These are phyloP conservation scores for Eurytoma adleriae DNA, from an alignment of 2,888 invertebrate genomes.

Conservation along the genomic window DNA sequence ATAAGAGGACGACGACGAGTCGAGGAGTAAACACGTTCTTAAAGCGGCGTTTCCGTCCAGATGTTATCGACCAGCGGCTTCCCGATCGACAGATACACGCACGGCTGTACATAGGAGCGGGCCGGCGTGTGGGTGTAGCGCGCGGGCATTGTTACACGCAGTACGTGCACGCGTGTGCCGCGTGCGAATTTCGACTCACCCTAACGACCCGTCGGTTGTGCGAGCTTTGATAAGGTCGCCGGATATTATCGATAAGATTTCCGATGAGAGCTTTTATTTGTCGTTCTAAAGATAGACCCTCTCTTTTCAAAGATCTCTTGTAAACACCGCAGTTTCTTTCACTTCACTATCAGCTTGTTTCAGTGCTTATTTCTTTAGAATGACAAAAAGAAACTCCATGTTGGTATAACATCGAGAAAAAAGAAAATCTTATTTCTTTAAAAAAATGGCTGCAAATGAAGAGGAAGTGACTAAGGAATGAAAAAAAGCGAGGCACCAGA, in stretches of 20 bases:
- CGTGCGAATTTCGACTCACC: conserved; percentile 1
- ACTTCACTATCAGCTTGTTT: neutral
- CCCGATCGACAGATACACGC: neutral
- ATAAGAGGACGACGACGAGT: neutral
- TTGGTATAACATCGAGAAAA: too few relatives aligned
- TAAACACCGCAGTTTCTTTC: neutral
- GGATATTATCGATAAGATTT: neutral
- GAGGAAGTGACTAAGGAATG: neutral
- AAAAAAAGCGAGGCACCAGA: neutral
- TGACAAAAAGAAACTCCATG: too few relatives aligned
- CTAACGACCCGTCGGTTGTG: neutral
- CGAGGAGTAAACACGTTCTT: conserved; percentile 27
- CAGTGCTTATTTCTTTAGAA: too few relatives aligned
- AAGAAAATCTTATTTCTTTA: too few relatives aligned
- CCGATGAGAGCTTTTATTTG: neutral
- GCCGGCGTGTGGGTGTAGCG: neutral
- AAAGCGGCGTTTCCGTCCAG: conserved; percentile 30
- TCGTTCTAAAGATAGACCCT: neutral
- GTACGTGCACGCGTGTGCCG: conserved; percentile 15
- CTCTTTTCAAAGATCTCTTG: too few relatives aligned
- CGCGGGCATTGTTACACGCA: neutral
- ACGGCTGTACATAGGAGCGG: neutral
- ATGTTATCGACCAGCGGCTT: conserved; percentile 15
- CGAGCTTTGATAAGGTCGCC: neutral
- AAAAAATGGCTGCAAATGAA: neutral